phyloP scores from a whole-genome alignment of 2,113 vertebrate species.

The Addax nasomaculatus region DNA sequence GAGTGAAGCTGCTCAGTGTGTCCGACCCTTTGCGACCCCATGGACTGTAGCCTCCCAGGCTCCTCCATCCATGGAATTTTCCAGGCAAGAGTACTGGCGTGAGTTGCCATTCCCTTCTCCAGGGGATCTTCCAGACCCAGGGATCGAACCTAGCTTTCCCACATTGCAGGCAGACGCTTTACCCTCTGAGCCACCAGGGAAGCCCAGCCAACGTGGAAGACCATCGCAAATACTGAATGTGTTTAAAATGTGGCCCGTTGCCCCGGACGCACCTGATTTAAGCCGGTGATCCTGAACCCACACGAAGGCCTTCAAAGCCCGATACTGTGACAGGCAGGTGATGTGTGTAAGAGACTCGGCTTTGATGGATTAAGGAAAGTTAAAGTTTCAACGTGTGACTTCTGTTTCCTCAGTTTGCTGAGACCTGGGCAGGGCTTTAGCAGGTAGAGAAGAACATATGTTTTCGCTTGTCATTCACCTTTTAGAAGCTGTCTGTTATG shows the following conservation, averaged over 20 bases:
- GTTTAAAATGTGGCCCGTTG: slow-evolving; percentile 36
- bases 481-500: fast-evolving
- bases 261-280: slow-evolving; percentile 24
- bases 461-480: not conserved
- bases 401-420: slow-evolving; percentile 49
- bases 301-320: not conserved
- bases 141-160: not conserved
- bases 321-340: slow-evolving; percentile 32
- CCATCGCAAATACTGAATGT: not conserved
- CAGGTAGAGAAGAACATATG: not conserved
- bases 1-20: not conserved
- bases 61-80: not conserved
- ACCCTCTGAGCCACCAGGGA: not conserved
- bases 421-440: slow-evolving; percentile 28
- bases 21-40: not conserved
- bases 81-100: not conserved
- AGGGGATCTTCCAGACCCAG: not conserved
- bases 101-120: not conserved
- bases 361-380: slow-evolving; percentile 9
- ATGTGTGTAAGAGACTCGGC: slow-evolving; percentile 43
- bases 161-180: not conserved
- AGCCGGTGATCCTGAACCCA: slow-evolving; percentile 30
- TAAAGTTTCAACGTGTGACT: slow-evolving; percentile 2
- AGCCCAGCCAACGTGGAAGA: not conserved
- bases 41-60: not conserved